Conservation (phyloP, 1,140 invertebrate species). For the Teleogryllus occipitalis region DNA sequence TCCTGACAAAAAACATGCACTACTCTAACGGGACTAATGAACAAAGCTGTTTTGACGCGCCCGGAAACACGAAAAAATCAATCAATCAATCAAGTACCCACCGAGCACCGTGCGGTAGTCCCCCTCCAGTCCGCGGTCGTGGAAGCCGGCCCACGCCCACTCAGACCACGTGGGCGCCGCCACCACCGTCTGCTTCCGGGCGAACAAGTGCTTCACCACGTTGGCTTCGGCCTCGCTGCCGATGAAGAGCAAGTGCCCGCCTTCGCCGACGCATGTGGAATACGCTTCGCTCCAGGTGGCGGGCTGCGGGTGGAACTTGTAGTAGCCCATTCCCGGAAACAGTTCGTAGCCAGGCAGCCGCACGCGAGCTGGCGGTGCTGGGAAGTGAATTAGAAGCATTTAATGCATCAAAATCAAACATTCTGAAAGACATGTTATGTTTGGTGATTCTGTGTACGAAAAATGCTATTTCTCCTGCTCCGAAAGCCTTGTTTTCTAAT, state of each 20-base stretch:
- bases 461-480: too few relatives aligned
- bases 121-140: constrained; percentile 6
- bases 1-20: too few relatives aligned
- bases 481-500: too few relatives aligned
- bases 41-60: too few relatives aligned
- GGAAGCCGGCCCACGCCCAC: constrained; percentile 11
- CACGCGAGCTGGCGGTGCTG: neutral
- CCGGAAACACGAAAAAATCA: too few relatives aligned
- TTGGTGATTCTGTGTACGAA: too few relatives aligned
- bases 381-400: neutral
- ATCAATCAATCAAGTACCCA: too few relatives aligned
- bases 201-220: constrained; percentile 29
- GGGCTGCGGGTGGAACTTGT: constrained; percentile 33
- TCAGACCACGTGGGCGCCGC: neutral
- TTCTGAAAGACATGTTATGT: neutral
- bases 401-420: neutral
- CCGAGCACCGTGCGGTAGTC: neutral
- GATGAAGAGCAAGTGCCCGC: constrained; percentile 32
- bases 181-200: neutral
- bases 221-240: constrained; percentile 33
- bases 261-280: constrained; percentile 34
- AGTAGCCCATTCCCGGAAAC: constrained; percentile 22
- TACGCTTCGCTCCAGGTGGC: constrained; percentile 33
- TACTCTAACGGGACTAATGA: too few relatives aligned
- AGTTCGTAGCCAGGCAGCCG: neutral